Evolutionary conservation across 1,140 invertebrate species (phyloP).

Genomic region (Diorhabda sublineata): DNA sequence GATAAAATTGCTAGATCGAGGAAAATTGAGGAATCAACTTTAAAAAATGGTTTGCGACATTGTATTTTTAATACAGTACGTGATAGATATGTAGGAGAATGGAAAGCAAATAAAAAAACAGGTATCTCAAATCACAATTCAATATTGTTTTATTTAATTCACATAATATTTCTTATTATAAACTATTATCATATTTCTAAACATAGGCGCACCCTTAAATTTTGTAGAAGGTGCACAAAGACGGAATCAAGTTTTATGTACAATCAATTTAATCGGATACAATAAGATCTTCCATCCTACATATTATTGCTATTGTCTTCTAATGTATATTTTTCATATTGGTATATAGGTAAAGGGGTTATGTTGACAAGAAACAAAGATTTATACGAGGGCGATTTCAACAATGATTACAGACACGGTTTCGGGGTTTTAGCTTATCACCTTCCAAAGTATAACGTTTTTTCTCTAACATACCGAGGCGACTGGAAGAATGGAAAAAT

Average conservation of each 20-base stretch:
- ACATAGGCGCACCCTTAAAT: too few species aligned
- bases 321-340: neutral
- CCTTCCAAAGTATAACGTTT: slow-evolving; percentile 44
- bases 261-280: neutral
- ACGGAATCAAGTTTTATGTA: neutral
- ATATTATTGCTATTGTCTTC: neutral
- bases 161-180: too few species aligned
- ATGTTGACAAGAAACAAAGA: slow-evolving; percentile 27
- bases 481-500: slow-evolving; percentile 53
- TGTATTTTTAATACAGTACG: slow-evolving; percentile 50
- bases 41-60: slow-evolving; percentile 52
- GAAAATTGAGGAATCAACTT: slow-evolving; percentile 29
- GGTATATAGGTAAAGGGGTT: slow-evolving; percentile 35
- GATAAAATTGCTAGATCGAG: slow-evolving; percentile 23
- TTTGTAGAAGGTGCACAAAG: neutral
- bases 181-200: too few species aligned
- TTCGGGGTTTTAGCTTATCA: slow-evolving; percentile 49
- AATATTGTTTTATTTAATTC: too few species aligned
- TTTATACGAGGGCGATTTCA: slow-evolving; percentile 47
- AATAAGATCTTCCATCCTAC: neutral
- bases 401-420: slow-evolving; percentile 43
- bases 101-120: slow-evolving; percentile 53
- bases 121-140: slow-evolving; percentile 36
- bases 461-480: slow-evolving; percentile 48
- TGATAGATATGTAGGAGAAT: slow-evolving; percentile 55